These are phyloP conservation scores for Drosophila affinis DNA, from an alignment of 2,888 invertebrate genomes.

Conservation along the genomic window DNA sequence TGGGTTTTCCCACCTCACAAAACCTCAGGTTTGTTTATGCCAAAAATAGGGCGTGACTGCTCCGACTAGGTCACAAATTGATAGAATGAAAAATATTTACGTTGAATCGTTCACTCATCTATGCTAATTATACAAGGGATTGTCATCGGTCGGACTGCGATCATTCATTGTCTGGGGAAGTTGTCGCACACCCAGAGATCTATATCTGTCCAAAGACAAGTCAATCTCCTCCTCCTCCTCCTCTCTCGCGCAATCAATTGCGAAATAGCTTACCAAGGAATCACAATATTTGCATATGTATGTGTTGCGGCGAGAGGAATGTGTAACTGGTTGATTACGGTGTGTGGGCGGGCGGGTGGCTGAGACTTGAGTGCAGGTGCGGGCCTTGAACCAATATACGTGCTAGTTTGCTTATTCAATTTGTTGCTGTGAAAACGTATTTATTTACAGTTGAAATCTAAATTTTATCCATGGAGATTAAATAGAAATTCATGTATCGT, in stretches of 20 bases:
- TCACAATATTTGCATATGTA: constrained; percentile 24
- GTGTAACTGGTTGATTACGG: constrained; percentile 15
- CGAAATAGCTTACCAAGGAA: constrained; percentile 7
- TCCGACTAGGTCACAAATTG: constrained; percentile 6
- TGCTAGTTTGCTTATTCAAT: neutral
- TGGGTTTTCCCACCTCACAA: constrained; percentile 7
- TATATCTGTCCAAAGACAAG: neutral
- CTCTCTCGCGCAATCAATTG: constrained; percentile 13
- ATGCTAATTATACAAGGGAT: constrained; percentile 69
- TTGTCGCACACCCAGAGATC: constrained; percentile 55
- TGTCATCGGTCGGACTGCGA: constrained; percentile 23
- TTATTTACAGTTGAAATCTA: neutral
- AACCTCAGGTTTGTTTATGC: constrained; percentile 24
- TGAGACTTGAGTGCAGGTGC: constrained; percentile 29
- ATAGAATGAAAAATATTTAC: constrained; percentile 42
- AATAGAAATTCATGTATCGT: too few species aligned
- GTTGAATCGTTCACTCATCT: constrained; percentile 58
- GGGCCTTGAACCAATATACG: constrained; percentile 7
- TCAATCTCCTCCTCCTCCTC: neutral
- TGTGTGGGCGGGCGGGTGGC: constrained; percentile 16
- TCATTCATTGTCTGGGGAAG: constrained; percentile 26
- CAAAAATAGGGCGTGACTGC: constrained; percentile 48
- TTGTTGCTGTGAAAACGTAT: neutral
- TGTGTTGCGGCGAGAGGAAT: constrained; percentile 15
- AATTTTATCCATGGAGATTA: too few species aligned